Conservation (phyloP, 2,113 vertebrate genomes). For the Spea multiplicata region DNA sequence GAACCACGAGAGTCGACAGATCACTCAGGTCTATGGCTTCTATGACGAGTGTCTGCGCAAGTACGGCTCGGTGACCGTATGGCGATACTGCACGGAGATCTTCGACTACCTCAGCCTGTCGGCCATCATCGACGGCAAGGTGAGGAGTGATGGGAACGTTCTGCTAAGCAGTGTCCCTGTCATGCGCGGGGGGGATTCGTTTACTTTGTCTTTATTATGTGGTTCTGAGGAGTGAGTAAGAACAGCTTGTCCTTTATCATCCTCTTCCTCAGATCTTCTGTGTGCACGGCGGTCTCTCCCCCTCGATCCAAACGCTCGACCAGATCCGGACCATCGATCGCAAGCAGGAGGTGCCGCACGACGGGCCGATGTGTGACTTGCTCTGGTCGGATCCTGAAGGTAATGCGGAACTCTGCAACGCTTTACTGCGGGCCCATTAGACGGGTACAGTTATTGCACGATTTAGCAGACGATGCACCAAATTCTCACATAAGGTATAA, state of each 20-base stretch:
- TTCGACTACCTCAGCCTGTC: conserved; percentile 95
- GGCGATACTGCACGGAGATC: conserved; percentile 96
- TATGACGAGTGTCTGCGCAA: conserved; percentile 94
- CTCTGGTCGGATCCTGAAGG: conserved; percentile 96
- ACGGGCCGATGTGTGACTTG: conserved; percentile 94
- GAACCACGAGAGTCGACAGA: conserved; percentile 91
- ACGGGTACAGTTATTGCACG: background rate
- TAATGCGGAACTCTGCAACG: conserved; percentile 51
- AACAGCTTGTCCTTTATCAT: no score
- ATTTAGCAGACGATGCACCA: background rate
- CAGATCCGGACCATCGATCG: conserved; percentile 94
- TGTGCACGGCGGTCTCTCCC: conserved; percentile 89
- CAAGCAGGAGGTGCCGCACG: conserved; percentile 93
- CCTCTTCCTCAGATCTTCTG: conserved; percentile 68
- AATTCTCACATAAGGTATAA: no score
- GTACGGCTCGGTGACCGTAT: conserved; percentile 91
- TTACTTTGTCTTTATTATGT: background rate
- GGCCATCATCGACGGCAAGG: conserved; percentile 94
- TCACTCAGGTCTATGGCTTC: conserved; percentile 93
- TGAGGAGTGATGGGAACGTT: conserved; percentile 45
- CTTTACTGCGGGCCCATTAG: no score
- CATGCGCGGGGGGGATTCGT: no score
- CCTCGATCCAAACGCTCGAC: conserved; percentile 92
- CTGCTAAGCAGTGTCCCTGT: no score
- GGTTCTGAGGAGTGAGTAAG: background rate